Evolutionary conservation across 2,113 vertebrate genomes (phyloP), one percentile per base, ranked within the genome.

Genomic region (Hyperoodon ampullatus): DNA sequence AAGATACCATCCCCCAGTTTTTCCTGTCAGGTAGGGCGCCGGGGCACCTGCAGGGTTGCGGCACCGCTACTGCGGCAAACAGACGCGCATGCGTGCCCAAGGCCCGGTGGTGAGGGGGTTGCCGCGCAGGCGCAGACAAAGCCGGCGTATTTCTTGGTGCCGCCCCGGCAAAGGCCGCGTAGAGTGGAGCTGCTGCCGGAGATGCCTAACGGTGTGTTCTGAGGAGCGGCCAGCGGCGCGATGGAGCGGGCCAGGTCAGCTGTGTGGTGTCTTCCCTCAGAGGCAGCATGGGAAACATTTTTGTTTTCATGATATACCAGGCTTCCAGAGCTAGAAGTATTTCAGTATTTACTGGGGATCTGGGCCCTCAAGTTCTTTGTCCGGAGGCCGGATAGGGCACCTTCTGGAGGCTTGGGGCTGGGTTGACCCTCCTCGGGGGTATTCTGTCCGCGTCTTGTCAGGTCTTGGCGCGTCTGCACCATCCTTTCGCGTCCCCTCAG

Each of bases 211-310:
- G 61, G 13, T 0, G 10, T 12, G 3, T n/a, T 5, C 13, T 96
- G 96, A 96, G 86, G n/a, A 88, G 87, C 72, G 26, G 97, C 53
- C 88, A 44, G 92, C 24, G 47, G 55, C 92, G 95, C 93, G 8
- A 98, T 97, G 97, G 97, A 98, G 94, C 95, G 97, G 70, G 97
- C 86, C 81, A 98, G 97, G 97, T 98, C 42, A 93, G 97, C 53
- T 0, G 15, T 14, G 74, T 4, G 13, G 4, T 24, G 3, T n/a
- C 53, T 50, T 28, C 13, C 19, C 24, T 61, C 19, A 23, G 30
- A 23, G 70, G 44, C 42, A 94, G 35, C 26, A 8, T 47, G 30
- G 39, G 33, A 42, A 14, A 19, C 2, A 1, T 3, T 14, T 65
- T 60, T n/a, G 14, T 75, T 30, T 24, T 11, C 30, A 3, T 53